Conservation (phyloP, 2,797 vertebrate genomes). For the Hippocampus kuda region DNA sequence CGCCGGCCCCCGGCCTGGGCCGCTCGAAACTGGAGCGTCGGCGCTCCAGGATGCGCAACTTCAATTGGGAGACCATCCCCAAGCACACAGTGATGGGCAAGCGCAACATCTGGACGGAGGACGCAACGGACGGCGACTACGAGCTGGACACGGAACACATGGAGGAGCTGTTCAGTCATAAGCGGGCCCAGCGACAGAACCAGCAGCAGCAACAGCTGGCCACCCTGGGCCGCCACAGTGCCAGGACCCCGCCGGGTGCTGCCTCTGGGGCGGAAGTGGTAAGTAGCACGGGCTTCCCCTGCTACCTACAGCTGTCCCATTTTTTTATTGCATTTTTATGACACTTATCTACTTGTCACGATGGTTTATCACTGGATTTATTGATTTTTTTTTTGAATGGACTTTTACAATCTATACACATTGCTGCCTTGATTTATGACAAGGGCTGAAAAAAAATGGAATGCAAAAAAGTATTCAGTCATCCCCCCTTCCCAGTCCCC, state of each 20-base stretch:
- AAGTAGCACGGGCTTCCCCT: slow-evolving; percentile 22
- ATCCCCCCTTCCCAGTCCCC: no score
- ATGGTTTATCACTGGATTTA: no score
- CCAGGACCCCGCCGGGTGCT: slow-evolving; percentile 36
- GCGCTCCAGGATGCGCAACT: slow-evolving; percentile 67
- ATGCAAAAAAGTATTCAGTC: no score
- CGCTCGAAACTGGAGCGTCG: slow-evolving; percentile 13
- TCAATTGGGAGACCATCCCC: slow-evolving; percentile 76
- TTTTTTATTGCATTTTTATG: background rate
- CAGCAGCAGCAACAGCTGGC: slow-evolving; percentile 26
- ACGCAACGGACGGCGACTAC: slow-evolving; percentile 52
- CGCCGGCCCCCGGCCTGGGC: slow-evolving; percentile 29
- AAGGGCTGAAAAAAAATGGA: no score
- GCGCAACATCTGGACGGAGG: slow-evolving; percentile 70
- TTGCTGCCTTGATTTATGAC: no score
- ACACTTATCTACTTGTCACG: no score
- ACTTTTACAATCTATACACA: no score
- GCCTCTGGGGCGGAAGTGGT: slow-evolving; percentile 46
- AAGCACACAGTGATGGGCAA: slow-evolving; percentile 65
- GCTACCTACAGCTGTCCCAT: no score
- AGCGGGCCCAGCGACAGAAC: slow-evolving; percentile 35
- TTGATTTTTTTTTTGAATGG: no score
- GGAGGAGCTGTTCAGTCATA: slow-evolving; percentile 74
- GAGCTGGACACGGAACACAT: slow-evolving; percentile 70
- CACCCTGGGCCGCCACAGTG: slow-evolving; percentile 36